A percentile compares a stretch with the other conserved stretches of the same genome.
Evolutionary conservation across 2,113 vertebrate genomes (phyloP).

Genomic region (Burhinus bistriatus): DNA sequence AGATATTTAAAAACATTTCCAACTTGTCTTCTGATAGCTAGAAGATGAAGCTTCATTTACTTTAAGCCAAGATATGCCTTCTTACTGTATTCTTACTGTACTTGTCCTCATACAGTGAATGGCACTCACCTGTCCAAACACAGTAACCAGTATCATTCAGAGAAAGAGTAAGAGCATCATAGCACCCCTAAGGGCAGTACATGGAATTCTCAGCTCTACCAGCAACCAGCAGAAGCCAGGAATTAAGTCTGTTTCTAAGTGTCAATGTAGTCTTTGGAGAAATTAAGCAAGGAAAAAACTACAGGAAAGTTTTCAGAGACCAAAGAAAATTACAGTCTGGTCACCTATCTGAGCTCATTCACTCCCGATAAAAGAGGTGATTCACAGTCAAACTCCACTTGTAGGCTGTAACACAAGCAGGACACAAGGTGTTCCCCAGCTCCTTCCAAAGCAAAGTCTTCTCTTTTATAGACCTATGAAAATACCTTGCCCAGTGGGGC

Average conservation of each 20-base stretch:
- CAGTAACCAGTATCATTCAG: neutral
- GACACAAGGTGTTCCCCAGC: neutral
- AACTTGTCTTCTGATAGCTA: neutral
- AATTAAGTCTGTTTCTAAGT: neutral
- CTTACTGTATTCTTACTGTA: neutral
- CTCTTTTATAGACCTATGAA: slow-evolving; percentile 4
- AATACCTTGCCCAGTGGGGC: neutral
- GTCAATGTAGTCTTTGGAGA: neutral
- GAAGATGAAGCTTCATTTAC: neutral
- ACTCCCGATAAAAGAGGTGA: neutral
- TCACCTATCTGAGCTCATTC: neutral
- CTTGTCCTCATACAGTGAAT: neutral
- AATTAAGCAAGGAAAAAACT: neutral
- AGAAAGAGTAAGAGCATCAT: neutral
- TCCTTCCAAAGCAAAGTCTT: neutral
- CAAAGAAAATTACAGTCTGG: neutral
- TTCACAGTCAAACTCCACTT: neutral
- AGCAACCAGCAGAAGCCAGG: neutral
- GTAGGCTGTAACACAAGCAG: neutral
- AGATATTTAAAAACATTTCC: neutral
- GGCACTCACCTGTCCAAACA: neutral
- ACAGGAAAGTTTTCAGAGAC: neutral
- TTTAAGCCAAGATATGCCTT: neutral
- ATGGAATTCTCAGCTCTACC: neutral
- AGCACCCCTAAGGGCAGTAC: neutral